Evolutionary conservation across 1,140 invertebrate genomes (phyloP).

Genomic region (Sminthurinus signatus): DNA sequence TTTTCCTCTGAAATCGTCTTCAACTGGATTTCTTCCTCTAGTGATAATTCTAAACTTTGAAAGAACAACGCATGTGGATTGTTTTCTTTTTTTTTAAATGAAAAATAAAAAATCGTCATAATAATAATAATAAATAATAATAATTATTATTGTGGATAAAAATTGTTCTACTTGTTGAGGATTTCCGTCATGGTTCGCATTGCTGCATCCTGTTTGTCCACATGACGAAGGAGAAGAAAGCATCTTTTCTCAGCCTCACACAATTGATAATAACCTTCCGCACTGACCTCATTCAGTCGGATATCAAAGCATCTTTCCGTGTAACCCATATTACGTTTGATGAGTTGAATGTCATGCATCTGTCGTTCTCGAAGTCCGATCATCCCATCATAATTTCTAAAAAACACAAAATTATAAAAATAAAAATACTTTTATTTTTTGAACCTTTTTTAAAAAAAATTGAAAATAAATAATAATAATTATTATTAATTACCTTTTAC

Average conservation of each 20-base stretch:
- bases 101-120: too few relatives aligned
- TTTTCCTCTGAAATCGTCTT: slow-evolving; percentile 9
- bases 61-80: too few relatives aligned
- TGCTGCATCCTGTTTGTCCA: slow-evolving; percentile 31
- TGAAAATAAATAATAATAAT: too few relatives aligned
- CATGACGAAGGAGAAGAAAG: slow-evolving; percentile 22
- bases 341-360: slow-evolving; percentile 9
- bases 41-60: slow-evolving; percentile 17
- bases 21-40: slow-evolving; percentile 19
- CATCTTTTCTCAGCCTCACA: slow-evolving; percentile 25
- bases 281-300: slow-evolving; percentile 6
- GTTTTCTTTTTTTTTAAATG: too few relatives aligned
- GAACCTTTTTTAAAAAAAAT: too few relatives aligned
- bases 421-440: too few relatives aligned
- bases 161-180: slow-evolving; percentile 16
- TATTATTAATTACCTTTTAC: too few relatives aligned
- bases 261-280: slow-evolving; percentile 18
- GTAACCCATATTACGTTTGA: slow-evolving; percentile 20
- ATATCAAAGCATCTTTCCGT: slow-evolving; percentile 18
- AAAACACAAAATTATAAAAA: too few relatives aligned
- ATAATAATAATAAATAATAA: too few relatives aligned
- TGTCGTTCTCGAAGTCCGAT: slow-evolving; percentile 19
- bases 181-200: slow-evolving; percentile 33
- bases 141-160: neutral
- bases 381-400: slow-evolving; percentile 33